Evolutionary conservation across 2,888 invertebrate genomes (phyloP).

Genomic region (Vesta saturnalis): DNA sequence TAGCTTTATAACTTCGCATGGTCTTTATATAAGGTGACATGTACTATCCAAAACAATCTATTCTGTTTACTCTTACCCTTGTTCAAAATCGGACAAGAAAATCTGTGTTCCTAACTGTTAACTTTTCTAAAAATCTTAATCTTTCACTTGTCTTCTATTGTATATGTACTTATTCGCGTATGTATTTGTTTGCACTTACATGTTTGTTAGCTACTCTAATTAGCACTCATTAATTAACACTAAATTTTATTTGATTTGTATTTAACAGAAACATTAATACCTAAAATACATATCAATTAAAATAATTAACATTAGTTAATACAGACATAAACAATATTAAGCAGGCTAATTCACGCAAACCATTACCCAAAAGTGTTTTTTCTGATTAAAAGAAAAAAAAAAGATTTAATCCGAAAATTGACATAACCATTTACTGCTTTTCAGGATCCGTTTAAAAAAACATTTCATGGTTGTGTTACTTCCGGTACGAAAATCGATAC

Average conservation of each 20-base stretch:
- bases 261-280: too few relatives aligned
- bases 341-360: too few relatives aligned
- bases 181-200: constrained; percentile 17
- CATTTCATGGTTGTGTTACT: too few relatives aligned
- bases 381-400: too few relatives aligned
- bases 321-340: too few relatives aligned
- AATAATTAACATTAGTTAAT: too few relatives aligned
- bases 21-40: constrained; percentile 68
- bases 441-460: too few relatives aligned
- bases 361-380: too few relatives aligned
- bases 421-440: too few relatives aligned
- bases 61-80: constrained; percentile 46
- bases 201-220: not conserved
- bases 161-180: too few relatives aligned
- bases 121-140: constrained; percentile 20
- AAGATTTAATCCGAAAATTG: too few relatives aligned
- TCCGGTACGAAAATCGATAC: too few relatives aligned
- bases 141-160: not conserved
- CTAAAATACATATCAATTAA: not conserved
- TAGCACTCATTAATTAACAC: not conserved
- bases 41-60: constrained; percentile 76
- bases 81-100: constrained; percentile 38
- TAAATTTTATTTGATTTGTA: not conserved
- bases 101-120: constrained; percentile 55
- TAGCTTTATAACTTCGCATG: constrained; percentile 42